Conservation (phyloP, 2,797 vertebrate genomes). For the Pipistrellus kuhlii region DNA sequence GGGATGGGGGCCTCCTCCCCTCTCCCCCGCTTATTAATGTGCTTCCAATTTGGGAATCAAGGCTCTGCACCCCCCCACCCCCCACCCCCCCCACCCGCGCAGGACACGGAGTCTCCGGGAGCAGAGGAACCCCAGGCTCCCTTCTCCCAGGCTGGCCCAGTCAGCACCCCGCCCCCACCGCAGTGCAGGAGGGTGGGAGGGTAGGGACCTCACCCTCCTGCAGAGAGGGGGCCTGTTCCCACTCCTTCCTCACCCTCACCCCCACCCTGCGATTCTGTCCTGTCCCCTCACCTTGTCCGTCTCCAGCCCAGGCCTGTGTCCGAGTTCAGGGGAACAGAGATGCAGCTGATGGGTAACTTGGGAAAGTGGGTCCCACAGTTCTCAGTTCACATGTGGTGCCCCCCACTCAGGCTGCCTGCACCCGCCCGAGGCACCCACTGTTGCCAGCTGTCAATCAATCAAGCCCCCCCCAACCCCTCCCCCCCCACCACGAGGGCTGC, state of each 20-base stretch:
- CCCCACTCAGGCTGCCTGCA: background rate
- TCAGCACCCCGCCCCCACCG: background rate
- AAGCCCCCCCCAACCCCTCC: background rate
- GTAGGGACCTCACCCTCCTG: background rate
- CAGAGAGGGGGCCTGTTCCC: background rate
- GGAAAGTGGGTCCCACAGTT: background rate
- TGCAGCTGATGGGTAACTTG: background rate
- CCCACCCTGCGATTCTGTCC: background rate
- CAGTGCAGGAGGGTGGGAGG: background rate
- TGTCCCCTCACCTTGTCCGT: background rate
- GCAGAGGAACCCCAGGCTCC: background rate
- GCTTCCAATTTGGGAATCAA: conserved; percentile 83
- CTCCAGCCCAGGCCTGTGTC: background rate
- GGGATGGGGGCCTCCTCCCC: conserved; percentile 63
- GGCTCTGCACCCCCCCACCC: background rate
- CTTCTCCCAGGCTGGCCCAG: background rate
- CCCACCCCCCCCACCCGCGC: background rate
- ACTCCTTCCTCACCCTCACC: no score
- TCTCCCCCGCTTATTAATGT: conserved; percentile 70
- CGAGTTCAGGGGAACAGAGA: background rate
- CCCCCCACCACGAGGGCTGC: background rate
- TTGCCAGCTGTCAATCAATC: background rate
- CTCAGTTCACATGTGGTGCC: background rate
- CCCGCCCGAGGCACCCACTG: background rate
- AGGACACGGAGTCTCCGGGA: background rate